phyloP scores from a whole-genome alignment of 1,140 invertebrate species.

The Ceratoteleas bidentatus region DNA sequence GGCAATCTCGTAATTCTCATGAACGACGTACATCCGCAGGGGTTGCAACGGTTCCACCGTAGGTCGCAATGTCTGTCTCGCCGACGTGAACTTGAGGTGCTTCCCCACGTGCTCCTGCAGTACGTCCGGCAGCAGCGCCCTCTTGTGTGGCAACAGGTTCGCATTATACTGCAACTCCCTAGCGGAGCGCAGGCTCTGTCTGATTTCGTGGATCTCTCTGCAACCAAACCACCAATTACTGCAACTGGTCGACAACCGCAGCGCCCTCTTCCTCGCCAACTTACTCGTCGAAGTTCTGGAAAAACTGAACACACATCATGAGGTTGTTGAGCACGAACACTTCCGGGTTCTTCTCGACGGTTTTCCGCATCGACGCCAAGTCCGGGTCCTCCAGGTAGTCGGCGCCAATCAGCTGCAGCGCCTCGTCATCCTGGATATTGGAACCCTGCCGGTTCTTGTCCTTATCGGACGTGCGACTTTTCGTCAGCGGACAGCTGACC shows the following conservation, averaged over 20 bases:
- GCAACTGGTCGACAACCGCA: too few relatives aligned
- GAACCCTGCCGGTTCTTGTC: too few relatives aligned
- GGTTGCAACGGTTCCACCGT: conserved; percentile 83
- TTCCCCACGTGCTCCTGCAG: conserved; percentile 83
- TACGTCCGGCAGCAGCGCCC: conserved; percentile 84
- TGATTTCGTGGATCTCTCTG: conserved; percentile 76
- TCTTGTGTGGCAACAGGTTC: conserved; percentile 83
- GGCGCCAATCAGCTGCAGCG: conserved; percentile 48
- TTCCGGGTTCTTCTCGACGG: conserved; percentile 84
- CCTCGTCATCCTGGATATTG: not conserved
- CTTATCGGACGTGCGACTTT: too few relatives aligned
- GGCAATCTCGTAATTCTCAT: conserved; percentile 89
- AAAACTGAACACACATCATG: conserved; percentile 88
- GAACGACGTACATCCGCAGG: conserved; percentile 85
- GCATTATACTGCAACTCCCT: conserved; percentile 75
- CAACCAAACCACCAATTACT: too few relatives aligned
- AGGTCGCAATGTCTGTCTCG: conserved; percentile 60
- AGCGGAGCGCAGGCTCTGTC: conserved; percentile 66
- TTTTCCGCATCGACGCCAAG: conserved; percentile 80
- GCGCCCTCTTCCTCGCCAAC: conserved; percentile 66
- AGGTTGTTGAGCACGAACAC: conserved; percentile 89
- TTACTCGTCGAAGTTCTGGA: conserved; percentile 89
- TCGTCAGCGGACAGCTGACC: too few relatives aligned
- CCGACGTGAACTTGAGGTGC: conserved; percentile 80
- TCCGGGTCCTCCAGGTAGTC: conserved; percentile 63